Evolutionary conservation across 2,888 invertebrate genomes (phyloP).

Genomic region (Oscheius sp.): DNA sequence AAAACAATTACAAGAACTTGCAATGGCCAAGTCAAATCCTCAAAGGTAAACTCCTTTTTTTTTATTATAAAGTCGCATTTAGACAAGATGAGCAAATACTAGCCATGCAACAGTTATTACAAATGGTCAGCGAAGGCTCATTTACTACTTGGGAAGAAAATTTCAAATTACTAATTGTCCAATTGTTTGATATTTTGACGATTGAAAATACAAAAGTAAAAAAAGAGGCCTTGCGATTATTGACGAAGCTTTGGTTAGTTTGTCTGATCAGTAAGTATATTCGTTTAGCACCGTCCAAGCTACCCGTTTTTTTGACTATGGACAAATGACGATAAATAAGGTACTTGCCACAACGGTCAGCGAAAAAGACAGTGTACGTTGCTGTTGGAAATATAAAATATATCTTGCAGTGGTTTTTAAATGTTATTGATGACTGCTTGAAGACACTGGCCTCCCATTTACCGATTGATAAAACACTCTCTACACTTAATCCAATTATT

Average conservation of each 20-base stretch:
- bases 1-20: conserved; percentile 17
- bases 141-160: conserved; percentile 74
- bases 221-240: conserved; percentile 14
- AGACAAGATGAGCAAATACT: conserved; percentile 24
- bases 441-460: conserved; percentile 82
- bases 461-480: conserved; percentile 82
- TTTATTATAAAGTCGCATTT: not conserved
- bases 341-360: conserved; percentile 79
- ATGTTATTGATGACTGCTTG: conserved; percentile 86
- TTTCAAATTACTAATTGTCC: conserved; percentile 76
- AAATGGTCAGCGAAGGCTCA: conserved; percentile 73
- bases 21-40: not conserved
- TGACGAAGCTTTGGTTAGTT: conserved; percentile 20
- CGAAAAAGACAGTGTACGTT: conserved; percentile 6
- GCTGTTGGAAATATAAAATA: too few species aligned
- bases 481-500: conserved; percentile 84
- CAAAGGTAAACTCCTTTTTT: conserved; percentile 1
- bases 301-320: conserved; percentile 84
- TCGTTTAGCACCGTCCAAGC: conserved; percentile 72
- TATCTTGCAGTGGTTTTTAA: conserved; percentile 66
- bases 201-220: not conserved
- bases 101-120: conserved; percentile 72
- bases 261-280: not conserved
- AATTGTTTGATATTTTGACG: conserved; percentile 14
- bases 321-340: conserved; percentile 87